Evolutionary conservation across 2,113 vertebrate species (phyloP), one percentile per base, ranked within the genome.

Genomic region (Osmerus mordax): DNA sequence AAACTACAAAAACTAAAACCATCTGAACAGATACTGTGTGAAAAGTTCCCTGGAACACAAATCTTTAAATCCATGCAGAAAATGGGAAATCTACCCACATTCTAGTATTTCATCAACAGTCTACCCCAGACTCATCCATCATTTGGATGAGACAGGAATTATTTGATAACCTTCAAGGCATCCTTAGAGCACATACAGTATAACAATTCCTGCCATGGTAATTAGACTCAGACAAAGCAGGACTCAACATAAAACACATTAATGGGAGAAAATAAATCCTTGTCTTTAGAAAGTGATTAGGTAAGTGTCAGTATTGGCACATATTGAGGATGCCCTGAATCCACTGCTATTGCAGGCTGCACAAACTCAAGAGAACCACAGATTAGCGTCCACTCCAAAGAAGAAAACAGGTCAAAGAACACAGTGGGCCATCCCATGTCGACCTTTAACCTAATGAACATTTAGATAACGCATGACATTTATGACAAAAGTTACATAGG

Each of bases 41-140:
- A 14, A 6, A 23, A 19, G 72, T 84, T 79, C 65, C 69, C 75
- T 73, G 69, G 73, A 75, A 84, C 84, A 77, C 23, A 80, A 78
- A 83, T 78, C 79, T 77, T 79, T 68, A 73, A 80, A 73, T 16
- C 21, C 25, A 23, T 13, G 14, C 5, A 21, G 21, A 69, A 25
- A 73, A 60, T n/a, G 13, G 21, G 70, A 71, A 21, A 65, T 65
- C 16, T 19, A 4, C 63, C 62, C 29, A 36, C 16, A 65, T n/a
- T 65, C 29, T 32, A 23, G 66, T 53, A 72, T 14, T 11, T 72
- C 41, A 13, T 75, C 71, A 63, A 14, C 53, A 73, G 32, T 4
- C 2, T 18, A 65, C 70, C 28, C 69, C 47, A 47, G 41, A 47
- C 41, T 47, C 41, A 47, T 47, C 41, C 41, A 47, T 47, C 41